Evolutionary conservation across 2,797 vertebrate species (phyloP).

Genomic region (Hapalemur alaotrensis): DNA sequence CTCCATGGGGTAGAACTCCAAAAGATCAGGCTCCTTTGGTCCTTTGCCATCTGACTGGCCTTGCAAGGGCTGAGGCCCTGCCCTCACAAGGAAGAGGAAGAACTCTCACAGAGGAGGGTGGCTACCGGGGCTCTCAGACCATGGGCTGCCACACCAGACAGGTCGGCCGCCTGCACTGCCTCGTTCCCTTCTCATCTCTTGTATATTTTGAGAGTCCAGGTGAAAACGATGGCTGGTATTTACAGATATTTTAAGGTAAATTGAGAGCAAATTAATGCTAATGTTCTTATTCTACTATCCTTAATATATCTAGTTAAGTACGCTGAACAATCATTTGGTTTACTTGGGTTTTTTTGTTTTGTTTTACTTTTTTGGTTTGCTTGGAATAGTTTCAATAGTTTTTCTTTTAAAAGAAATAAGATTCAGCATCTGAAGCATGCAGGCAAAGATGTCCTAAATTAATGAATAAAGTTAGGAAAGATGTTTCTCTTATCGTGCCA

Average conservation of each 20-base stretch:
- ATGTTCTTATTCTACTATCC: neutral
- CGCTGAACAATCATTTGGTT: neutral
- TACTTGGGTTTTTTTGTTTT: neutral
- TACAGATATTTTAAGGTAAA: neutral
- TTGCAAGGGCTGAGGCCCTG: neutral
- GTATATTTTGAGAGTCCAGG: neutral
- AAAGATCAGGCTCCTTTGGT: neutral
- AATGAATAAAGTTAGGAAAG: constrained; percentile 64
- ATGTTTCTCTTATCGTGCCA: constrained; percentile 74
- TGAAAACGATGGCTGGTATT: neutral
- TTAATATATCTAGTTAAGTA: neutral
- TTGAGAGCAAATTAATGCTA: neutral
- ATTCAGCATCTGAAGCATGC: constrained; percentile 63
- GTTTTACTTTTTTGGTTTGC: neutral
- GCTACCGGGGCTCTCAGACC: rapidly evolving
- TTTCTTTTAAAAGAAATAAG: constrained; percentile 18
- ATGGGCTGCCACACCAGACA: rapidly evolving
- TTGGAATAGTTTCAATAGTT: neutral
- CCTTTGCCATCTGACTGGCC: neutral
- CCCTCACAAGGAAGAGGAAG: neutral
- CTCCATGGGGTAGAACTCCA: neutral
- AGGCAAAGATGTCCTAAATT: constrained; percentile 62
- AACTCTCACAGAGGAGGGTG: neutral
- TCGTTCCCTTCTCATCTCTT: neutral
- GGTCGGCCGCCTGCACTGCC: neutral